Conservation (phyloP, 2,888 invertebrate species). For the Macrophya alboannulata region DNA sequence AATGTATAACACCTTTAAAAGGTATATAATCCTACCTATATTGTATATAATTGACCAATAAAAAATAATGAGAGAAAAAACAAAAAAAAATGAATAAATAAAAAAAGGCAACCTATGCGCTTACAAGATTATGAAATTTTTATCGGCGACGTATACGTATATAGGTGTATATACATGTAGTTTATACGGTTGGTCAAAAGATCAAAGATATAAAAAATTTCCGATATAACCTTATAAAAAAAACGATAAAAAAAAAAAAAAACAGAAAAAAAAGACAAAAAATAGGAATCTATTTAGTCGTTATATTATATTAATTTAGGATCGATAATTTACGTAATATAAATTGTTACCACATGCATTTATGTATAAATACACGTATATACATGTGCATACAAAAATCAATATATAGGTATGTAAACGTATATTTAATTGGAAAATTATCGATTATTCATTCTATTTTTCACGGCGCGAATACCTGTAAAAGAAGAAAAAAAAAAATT, state of each 20-base stretch:
- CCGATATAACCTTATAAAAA: neutral
- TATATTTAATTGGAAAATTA: neutral
- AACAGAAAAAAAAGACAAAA: no score
- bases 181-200: neutral
- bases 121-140: neutral
- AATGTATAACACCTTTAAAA: neutral
- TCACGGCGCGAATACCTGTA: no score
- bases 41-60: neutral
- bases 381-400: no score
- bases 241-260: neutral
- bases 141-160: neutral
- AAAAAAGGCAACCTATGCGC: neutral
- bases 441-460: neutral
- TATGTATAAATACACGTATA: no score
- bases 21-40: neutral
- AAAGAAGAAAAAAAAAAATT: no score
- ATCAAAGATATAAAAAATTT: slow-evolving; percentile 6
- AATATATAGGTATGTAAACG: no score
- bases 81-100: neutral
- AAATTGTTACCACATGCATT: neutral
- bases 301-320: neutral
- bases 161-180: neutral
- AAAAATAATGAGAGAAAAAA: neutral
- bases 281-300: neutral
- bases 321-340: neutral